Conservation (phyloP, 23 tunicate genomes). For the Oikopleura dioica region DNA sequence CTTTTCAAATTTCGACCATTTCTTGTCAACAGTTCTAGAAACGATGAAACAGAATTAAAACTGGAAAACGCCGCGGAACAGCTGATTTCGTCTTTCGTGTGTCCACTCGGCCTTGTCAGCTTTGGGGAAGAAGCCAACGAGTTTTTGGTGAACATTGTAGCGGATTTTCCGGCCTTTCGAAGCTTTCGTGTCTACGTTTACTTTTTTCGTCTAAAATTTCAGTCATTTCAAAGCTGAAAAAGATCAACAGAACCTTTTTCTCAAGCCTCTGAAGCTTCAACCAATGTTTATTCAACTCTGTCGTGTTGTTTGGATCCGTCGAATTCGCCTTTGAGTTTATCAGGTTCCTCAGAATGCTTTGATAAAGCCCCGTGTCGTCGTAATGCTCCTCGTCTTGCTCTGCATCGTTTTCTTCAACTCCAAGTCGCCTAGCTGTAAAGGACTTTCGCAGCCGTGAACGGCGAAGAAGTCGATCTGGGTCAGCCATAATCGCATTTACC, state of each 20-base stretch:
- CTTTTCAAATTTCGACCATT: no score
- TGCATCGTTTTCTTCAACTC: background rate
- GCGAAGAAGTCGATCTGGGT: background rate
- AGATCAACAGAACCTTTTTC: no score
- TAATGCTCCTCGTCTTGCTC: background rate
- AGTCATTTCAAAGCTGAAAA: no score
- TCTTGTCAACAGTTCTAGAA: background rate
- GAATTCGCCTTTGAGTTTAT: background rate
- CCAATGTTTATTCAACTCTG: conserved; percentile 21
- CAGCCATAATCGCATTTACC: background rate
- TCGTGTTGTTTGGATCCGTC: background rate
- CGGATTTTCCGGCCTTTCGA: conserved; percentile 55
- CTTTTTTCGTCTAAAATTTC: conserved; percentile 36
- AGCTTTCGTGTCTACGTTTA: conserved; percentile 36
- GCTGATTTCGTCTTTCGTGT: conserved; percentile 35
- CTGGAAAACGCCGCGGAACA: conserved; percentile 10
- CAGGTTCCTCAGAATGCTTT: background rate
- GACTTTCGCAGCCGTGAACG: background rate
- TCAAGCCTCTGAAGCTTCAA: conserved; percentile 39
- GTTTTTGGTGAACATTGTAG: conserved; percentile 40
- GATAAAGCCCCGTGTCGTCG: background rate
- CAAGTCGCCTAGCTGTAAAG: background rate
- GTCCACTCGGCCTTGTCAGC: conserved; percentile 26
- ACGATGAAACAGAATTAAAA: background rate
- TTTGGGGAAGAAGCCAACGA: conserved; percentile 45